Conservation (phyloP, 1,140 invertebrate species). For the Sycophila sp. region DNA sequence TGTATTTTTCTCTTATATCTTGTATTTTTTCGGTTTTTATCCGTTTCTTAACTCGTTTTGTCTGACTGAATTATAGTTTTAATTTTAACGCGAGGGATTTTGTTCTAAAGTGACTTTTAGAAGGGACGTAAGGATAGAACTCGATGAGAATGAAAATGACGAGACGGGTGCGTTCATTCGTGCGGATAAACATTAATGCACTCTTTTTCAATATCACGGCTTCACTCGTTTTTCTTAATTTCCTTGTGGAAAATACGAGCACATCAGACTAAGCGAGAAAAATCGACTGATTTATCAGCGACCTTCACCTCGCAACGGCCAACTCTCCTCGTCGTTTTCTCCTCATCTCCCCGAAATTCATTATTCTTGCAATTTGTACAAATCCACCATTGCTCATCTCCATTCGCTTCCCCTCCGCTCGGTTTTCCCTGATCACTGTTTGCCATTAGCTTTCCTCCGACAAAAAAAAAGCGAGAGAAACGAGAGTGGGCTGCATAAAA, state of each 20-base stretch:
- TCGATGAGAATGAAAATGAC: too few relatives aligned
- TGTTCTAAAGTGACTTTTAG: too few relatives aligned
- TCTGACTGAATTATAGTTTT: too few relatives aligned
- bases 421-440: conserved; percentile 9
- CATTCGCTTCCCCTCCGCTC: background rate
- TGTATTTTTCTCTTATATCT: background rate
- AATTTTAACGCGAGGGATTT: too few relatives aligned
- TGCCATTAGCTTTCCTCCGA: background rate
- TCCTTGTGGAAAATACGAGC: conserved; percentile 11
- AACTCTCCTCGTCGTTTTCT: background rate
- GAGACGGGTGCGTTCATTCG: too few relatives aligned
- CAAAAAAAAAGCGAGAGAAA: background rate
- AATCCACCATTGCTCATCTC: background rate
- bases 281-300: background rate
- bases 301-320: too few relatives aligned
- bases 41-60: background rate
- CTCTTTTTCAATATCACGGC: too few relatives aligned
- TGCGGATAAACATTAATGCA: too few relatives aligned
- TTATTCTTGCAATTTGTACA: conserved; percentile 2
- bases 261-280: background rate
- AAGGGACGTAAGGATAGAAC: too few relatives aligned
- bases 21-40: too few relatives aligned
- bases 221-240: background rate
- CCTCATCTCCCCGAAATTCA: background rate
- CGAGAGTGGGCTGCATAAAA: background rate